phyloP scores from a whole-genome alignment of 1,140 invertebrate species.

The Marisa cornuarietis region DNA sequence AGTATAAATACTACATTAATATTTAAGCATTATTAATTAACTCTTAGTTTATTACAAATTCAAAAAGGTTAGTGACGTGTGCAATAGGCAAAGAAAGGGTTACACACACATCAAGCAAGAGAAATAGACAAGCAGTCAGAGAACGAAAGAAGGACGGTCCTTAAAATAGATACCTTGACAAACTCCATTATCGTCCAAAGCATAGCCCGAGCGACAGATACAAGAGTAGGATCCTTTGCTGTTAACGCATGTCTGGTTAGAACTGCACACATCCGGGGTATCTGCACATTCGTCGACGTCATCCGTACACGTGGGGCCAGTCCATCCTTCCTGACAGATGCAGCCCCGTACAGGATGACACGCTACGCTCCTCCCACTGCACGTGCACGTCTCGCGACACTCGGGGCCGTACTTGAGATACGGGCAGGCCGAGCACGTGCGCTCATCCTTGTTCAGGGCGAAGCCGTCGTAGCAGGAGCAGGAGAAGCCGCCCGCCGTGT shows the following conservation, averaged over 20 bases:
- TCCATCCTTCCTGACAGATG: constrained; percentile 40
- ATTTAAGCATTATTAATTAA: too few species aligned
- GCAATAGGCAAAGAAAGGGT: too few species aligned
- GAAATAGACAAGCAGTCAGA: too few species aligned
- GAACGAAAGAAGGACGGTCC: too few species aligned
- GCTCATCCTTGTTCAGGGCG: constrained; percentile 30
- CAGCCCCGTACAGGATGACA: constrained; percentile 37
- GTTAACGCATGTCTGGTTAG: constrained; percentile 31
- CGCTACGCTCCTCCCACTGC: constrained; percentile 6
- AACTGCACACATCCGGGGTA: not conserved
- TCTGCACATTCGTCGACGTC: constrained; percentile 42
- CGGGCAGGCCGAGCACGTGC: constrained; percentile 19
- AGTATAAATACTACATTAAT: too few species aligned
- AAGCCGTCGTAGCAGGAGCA: constrained; percentile 38
- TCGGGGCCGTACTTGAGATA: constrained; percentile 29
- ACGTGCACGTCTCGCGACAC: constrained; percentile 34
- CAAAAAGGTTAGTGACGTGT: too few species aligned
- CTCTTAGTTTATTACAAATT: too few species aligned
- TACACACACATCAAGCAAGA: too few species aligned
- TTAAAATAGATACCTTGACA: constrained; percentile 26
- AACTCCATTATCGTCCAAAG: not conserved
- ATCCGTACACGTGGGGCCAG: constrained; percentile 34
- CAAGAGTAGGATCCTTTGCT: constrained; percentile 38
- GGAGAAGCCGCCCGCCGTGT: constrained; percentile 38
- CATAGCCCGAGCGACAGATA: constrained; percentile 35